phyloP scores from a whole-genome alignment of 2,888 invertebrate genomes.

The Cacoxenus indagator region DNA sequence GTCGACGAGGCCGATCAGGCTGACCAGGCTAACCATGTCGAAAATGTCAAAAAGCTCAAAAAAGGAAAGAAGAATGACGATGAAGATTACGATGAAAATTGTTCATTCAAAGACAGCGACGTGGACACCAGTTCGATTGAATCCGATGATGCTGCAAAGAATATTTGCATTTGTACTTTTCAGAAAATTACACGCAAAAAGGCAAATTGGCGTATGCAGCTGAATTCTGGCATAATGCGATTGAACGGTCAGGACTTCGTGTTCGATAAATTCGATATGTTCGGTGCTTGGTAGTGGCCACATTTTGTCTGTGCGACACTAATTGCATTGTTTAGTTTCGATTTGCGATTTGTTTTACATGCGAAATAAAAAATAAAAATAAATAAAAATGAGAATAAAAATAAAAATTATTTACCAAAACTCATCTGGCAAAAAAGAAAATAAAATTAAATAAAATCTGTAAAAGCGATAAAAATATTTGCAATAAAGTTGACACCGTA shows the following conservation, averaged over 20 bases:
- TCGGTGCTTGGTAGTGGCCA: neutral
- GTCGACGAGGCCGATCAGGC: neutral
- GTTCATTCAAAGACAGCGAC: neutral
- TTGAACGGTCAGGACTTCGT: neutral
- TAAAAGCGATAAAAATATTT: too few species aligned
- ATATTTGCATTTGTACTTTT: conserved; percentile 1
- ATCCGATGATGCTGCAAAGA: neutral
- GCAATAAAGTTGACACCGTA: too few species aligned
- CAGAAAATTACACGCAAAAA: neutral
- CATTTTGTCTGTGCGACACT: neutral
- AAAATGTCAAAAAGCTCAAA: neutral
- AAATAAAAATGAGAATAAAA: too few species aligned
- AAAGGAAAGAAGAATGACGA: neutral
- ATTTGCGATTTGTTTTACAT: neutral
- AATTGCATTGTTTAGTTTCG: neutral
- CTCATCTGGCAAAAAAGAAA: too few species aligned
- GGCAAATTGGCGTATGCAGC: neutral
- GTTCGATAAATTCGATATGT: neutral
- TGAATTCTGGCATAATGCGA: neutral
- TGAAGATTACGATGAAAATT: neutral
- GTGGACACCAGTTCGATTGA: neutral
- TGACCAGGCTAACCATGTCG: neutral
- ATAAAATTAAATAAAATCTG: too few species aligned
- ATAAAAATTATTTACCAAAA: too few species aligned
- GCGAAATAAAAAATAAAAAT: too few species aligned